Evolutionary conservation across 2,797 vertebrate genomes (phyloP).

Genomic region (Tragelaphus oryx): DNA sequence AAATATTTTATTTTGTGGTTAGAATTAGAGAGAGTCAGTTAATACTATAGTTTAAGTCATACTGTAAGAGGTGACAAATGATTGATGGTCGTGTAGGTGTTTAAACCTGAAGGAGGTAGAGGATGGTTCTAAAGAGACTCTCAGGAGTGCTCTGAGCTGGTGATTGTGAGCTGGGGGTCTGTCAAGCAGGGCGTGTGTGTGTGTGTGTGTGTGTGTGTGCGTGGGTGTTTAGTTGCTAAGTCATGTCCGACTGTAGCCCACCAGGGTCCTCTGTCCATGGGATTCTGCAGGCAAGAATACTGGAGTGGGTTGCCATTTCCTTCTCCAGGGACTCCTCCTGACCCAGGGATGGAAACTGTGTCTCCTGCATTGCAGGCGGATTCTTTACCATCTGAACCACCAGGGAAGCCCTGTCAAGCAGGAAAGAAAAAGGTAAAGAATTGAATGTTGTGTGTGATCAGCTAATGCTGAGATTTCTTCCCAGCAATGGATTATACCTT

Average conservation of each 20-base stretch:
- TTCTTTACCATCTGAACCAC: not conserved
- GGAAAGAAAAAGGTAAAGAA: not conserved
- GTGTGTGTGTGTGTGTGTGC: no score
- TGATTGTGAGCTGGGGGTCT: not conserved
- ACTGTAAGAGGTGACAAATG: not conserved
- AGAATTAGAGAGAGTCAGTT: not conserved
- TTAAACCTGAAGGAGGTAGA: not conserved
- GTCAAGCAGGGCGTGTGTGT: not conserved
- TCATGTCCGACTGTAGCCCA: accelerated
- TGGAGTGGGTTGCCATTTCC: not conserved
- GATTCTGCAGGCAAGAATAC: not conserved
- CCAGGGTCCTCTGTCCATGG: not conserved
- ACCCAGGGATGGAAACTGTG: not conserved
- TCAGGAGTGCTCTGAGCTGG: not conserved
- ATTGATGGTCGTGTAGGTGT: not conserved
- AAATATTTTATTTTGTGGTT: not conserved
- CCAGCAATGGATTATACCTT: not conserved
- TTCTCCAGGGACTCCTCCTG: not conserved
- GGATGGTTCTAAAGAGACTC: not conserved
- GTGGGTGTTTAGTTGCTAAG: no score
- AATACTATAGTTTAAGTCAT: not conserved
- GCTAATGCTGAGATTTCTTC: not conserved
- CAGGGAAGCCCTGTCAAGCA: not conserved
- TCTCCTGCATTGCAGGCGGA: not conserved
- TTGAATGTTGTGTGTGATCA: not conserved